Evolutionary conservation across 2,888 invertebrate genomes (phyloP).

Genomic region (Leptogaster cylindrica): DNA sequence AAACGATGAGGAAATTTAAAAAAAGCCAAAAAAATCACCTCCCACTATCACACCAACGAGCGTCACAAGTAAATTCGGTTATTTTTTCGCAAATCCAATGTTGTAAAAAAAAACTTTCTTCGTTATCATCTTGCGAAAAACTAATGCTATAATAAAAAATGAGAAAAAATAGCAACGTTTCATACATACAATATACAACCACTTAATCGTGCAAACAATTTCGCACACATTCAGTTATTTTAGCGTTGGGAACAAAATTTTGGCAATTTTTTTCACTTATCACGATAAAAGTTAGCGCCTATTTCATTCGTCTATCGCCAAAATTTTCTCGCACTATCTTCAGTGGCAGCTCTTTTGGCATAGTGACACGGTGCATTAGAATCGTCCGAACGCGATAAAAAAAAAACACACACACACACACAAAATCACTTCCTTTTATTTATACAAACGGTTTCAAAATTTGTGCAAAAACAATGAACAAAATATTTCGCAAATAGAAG

Average conservation of each 20-base stretch:
- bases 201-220: no score
- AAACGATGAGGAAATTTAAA: no score
- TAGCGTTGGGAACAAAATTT: constrained; percentile 20
- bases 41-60: no score
- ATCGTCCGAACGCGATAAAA: background rate
- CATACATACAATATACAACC: no score
- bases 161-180: no score
- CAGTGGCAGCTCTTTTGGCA: constrained; percentile 14
- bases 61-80: no score
- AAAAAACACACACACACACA: background rate
- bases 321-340: constrained; percentile 27
- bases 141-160: background rate
- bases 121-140: background rate
- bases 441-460: background rate
- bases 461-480: no score
- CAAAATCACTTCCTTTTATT: constrained; percentile 1
- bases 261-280: constrained; percentile 27
- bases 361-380: constrained; percentile 33
- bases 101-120: background rate
- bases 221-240: no score
- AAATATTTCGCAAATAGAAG: no score
- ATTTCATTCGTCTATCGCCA: constrained; percentile 17
- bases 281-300: constrained; percentile 18
- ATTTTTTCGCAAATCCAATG: no score
- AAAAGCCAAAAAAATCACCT: no score